These are phyloP conservation scores for Brachyhypopomus occidentalis DNA, from an alignment of 2,113 vertebrate genomes.

Conservation along the genomic window DNA sequence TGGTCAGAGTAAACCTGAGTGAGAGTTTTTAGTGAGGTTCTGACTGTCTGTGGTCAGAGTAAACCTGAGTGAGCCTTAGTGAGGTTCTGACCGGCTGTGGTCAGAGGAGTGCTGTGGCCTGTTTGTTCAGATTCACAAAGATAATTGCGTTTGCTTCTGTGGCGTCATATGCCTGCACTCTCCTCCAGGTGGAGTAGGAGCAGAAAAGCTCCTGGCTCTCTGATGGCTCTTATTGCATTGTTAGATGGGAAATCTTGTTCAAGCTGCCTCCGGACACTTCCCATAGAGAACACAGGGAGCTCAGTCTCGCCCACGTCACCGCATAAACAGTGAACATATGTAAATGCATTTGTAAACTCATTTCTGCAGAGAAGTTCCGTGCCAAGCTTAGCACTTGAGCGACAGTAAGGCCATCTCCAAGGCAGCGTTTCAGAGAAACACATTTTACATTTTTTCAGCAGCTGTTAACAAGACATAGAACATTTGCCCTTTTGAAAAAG, in stretches of 20 bases:
- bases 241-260: constrained; percentile 52
- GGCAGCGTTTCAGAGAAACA: constrained; percentile 11
- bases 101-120: constrained; percentile 14
- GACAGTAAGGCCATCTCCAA: constrained; percentile 49
- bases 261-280: constrained; percentile 52
- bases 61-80: constrained; percentile 8
- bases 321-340: constrained; percentile 67
- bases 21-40: too few species aligned
- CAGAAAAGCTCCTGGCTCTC: constrained; percentile 35
- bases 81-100: constrained; percentile 11
- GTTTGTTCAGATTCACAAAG: constrained; percentile 21
- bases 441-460: not conserved
- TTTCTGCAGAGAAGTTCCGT: constrained; percentile 60
- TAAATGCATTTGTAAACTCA: constrained; percentile 63
- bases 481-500: not conserved
- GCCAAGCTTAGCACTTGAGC: constrained; percentile 66
- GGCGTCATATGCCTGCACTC: constrained; percentile 35
- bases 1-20: too few species aligned
- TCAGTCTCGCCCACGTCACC: constrained; percentile 45
- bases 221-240: constrained; percentile 24
- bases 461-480: constrained; percentile 20
- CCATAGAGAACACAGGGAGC: constrained; percentile 14
- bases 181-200: constrained; percentile 56
- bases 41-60: not conserved
- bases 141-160: constrained; percentile 33